Base-by-base conservation (phyloP, 37 sponge, comb jelly and placozoan genomes). In the Geodia barretti region DNA sequence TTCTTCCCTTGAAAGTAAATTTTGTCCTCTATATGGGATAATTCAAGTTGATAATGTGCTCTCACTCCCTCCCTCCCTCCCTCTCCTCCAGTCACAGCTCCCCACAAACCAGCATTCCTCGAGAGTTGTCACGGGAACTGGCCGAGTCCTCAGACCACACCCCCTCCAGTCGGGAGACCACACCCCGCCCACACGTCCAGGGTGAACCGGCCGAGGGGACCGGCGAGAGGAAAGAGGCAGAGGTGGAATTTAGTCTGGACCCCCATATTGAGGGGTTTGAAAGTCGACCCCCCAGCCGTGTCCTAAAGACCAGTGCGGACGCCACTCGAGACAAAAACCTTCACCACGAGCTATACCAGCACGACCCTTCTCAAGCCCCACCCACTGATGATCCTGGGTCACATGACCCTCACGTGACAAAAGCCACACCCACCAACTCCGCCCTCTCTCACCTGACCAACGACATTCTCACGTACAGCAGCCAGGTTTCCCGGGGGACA, bases 381-480 rank as follows among this genome's bases (percentile, higher is more conserved):
- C 65, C 65, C n/a, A 5, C 11, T 19, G 5, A 23, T 7, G 4
- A 11, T 23, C 30, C 11, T 64, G 29, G 5, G 5, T 7, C 65
- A 23, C 65, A 64, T 26, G 30, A 26, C 20, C 24, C 8, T 26
- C 25, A 64, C 7, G 65, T 7, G 30, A 26, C 25, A 11, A 64
- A 28, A 24, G 5, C 65, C 20, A 5, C 8, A 5, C 25, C 25
- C 5, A 64, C 4, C 65, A 28, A 23, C 65, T 23, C 65, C n/a
- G 29, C 65, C 65, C 65, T 64, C 65, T 28, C 25, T 23, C 25
- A 64, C 65, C 65, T 64, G n/a, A 64, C 65, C 5, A 26, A 64
- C 65, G 29, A 64, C 65, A 64, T 64, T 26, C 65, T 64, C 65
- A 28, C 65, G 4, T 64, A 26, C 30, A 64, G 65, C 65, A 23